Percentiles rank a stretch among this genome's conserved stretches.
Conservation (phyloP, 2,888 invertebrate genomes). For the Rugalucina vietnamica region DNA sequence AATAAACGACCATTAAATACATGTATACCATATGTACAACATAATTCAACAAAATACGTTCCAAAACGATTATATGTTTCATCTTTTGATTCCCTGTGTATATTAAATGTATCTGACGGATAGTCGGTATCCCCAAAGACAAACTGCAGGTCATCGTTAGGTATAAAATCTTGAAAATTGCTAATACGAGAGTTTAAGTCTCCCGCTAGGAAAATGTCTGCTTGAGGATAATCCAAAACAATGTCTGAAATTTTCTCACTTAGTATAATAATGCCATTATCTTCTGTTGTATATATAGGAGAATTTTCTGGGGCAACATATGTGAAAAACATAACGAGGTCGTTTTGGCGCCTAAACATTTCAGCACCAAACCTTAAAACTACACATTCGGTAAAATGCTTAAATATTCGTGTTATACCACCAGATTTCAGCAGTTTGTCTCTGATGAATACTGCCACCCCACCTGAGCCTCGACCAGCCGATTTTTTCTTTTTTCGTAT, state of each 20-base stretch:
- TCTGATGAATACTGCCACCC: constrained; percentile 27
- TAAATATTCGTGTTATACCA: neutral
- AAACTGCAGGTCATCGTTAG: constrained; percentile 22
- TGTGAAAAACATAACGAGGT: constrained; percentile 20
- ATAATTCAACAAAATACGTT: constrained; percentile 29
- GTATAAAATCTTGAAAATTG: constrained; percentile 23
- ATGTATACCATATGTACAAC: constrained; percentile 25
- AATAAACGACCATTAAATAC: constrained; percentile 24
- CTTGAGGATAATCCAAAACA: constrained; percentile 6
- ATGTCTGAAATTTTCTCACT: constrained; percentile 23
- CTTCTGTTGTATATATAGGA: constrained; percentile 26
- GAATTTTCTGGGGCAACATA: constrained; percentile 39
- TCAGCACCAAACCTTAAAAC: neutral
- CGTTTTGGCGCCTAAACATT: neutral
- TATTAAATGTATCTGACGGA: constrained; percentile 17
- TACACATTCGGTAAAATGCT: neutral
- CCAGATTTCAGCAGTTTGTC: neutral
- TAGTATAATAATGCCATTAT: constrained; percentile 25
- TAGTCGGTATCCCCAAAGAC: constrained; percentile 17
- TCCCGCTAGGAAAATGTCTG: constrained; percentile 24
- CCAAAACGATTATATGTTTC: constrained; percentile 31
- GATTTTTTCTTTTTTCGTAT: neutral
- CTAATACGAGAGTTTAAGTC: constrained; percentile 42
- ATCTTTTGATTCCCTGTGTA: constrained; percentile 18
- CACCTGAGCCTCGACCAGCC: constrained; percentile 15